Evolutionary conservation across 1,140 invertebrate species (phyloP).

Genomic region (Oncopodura yosiiana): DNA sequence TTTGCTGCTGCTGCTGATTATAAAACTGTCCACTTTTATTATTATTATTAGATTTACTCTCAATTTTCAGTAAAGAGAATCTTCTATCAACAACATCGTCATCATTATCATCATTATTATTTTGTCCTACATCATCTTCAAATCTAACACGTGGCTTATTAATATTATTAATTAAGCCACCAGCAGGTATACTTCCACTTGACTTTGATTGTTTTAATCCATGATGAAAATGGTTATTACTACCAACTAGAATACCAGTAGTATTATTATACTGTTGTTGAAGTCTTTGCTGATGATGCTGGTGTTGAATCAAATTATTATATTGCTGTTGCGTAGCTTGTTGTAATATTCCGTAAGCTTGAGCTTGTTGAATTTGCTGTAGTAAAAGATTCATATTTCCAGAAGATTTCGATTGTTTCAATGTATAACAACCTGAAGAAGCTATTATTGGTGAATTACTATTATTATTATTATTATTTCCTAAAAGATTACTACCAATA

Average conservation of each 20-base stretch:
- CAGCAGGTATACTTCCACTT: conserved; percentile 20
- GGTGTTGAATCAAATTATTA: conserved; percentile 3
- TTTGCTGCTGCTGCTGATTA: too few relatives aligned
- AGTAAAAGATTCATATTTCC: conserved; percentile 25
- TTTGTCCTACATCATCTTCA: background rate
- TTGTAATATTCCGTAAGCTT: background rate
- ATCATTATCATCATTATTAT: background rate
- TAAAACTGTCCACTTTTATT: background rate
- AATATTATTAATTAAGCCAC: too few relatives aligned
- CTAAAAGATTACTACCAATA: background rate
- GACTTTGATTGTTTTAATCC: conserved; percentile 26
- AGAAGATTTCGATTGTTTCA: conserved; percentile 27
- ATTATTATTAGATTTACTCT: background rate
- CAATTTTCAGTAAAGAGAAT: conserved; percentile 20
- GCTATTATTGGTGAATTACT: conserved; percentile 10
- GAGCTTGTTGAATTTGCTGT: conserved; percentile 5
- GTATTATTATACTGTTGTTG: background rate
- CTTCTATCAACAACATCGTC: background rate
- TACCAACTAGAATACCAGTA: background rate
- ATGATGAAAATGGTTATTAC: background rate
- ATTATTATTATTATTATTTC: background rate
- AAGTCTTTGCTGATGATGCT: conserved; percentile 16
- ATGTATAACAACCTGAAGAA: conserved; percentile 9
- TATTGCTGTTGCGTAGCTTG: background rate
- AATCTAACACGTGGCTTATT: conserved; percentile 15